Conservation (phyloP, 2,888 invertebrate species). For the Hypolimnas misippus region DNA sequence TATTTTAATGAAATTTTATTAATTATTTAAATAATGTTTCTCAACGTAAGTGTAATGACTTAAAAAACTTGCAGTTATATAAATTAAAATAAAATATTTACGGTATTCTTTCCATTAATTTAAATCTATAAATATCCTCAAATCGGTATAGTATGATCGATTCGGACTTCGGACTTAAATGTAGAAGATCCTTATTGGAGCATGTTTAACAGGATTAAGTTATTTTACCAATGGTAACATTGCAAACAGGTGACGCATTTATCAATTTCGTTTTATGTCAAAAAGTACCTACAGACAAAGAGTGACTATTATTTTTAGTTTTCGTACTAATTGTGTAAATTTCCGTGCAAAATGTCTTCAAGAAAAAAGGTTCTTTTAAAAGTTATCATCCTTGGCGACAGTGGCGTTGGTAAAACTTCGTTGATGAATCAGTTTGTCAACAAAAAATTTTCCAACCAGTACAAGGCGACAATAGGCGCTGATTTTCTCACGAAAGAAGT, state of each 20-base stretch:
- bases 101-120: background rate
- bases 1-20: too few species aligned
- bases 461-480: conserved; percentile 99
- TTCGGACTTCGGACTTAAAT: conserved; percentile 1
- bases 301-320: conserved; percentile 72
- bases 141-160: conserved; percentile 2
- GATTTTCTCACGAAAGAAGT: conserved; percentile 99
- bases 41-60: too few species aligned
- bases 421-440: conserved; percentile 99
- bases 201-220: conserved; percentile 26
- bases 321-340: conserved; percentile 58
- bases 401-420: conserved; percentile 99
- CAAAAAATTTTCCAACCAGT: conserved; percentile 99
- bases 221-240: conserved; percentile 54
- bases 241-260: conserved; percentile 82
- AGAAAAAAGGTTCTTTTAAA: conserved; percentile 98
- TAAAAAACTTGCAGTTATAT: too few species aligned
- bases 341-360: conserved; percentile 89
- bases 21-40: too few species aligned
- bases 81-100: too few species aligned
- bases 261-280: conserved; percentile 75
- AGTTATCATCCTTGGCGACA: conserved; percentile 98
- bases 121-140: conserved; percentile 10
- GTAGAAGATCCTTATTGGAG: conserved; percentile 12
- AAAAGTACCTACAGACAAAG: conserved; percentile 75